phyloP scores from a whole-genome alignment of 2,888 invertebrate species.

The Brenthis ino region DNA sequence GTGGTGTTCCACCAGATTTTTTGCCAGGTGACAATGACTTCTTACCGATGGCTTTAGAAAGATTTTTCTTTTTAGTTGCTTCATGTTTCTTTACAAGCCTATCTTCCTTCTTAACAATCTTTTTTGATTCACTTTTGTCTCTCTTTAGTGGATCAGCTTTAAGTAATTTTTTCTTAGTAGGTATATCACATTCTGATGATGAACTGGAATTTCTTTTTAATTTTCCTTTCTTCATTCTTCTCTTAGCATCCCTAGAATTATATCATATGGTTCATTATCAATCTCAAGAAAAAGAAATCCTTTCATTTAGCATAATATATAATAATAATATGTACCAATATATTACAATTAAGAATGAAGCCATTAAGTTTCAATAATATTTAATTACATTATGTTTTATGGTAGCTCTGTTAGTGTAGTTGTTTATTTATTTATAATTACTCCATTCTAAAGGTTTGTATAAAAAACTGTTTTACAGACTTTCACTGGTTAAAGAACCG shows the following conservation, averaged over 20 bases:
- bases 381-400: no score
- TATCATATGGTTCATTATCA: not conserved
- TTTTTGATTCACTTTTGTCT: slow-evolving; percentile 74
- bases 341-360: no score
- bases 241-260: slow-evolving; percentile 68
- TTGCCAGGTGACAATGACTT: slow-evolving; percentile 78
- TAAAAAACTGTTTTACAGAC: no score
- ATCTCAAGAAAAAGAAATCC: no score
- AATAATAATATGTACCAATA: no score
- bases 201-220: slow-evolving; percentile 83
- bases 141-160: slow-evolving; percentile 68
- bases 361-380: no score
- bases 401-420: no score
- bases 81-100: slow-evolving; percentile 69
- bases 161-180: slow-evolving; percentile 78
- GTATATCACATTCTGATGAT: slow-evolving; percentile 85
- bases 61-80: slow-evolving; percentile 60
- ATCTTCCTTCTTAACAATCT: slow-evolving; percentile 73
- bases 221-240: slow-evolving; percentile 79
- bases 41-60: slow-evolving; percentile 68
- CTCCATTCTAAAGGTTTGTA: no score
- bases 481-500: no score
- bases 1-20: slow-evolving; percentile 78
- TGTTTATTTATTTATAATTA: no score
- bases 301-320: no score